Conservation (phyloP, 2,888 invertebrate genomes). For the Horisme vitalbata region DNA sequence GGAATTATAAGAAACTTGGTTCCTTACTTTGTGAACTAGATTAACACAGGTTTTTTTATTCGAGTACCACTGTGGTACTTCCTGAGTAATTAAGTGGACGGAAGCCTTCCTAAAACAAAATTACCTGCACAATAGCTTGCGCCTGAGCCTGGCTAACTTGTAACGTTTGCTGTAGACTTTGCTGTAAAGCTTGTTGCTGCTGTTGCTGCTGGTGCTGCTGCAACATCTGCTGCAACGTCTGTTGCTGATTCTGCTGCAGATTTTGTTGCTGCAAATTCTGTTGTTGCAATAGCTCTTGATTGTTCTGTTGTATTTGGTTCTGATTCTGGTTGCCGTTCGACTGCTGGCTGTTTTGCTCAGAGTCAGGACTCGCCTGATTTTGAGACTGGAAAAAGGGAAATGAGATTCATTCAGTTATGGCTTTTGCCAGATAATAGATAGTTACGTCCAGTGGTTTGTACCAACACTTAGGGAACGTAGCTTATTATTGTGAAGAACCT, state of each 20-base stretch:
- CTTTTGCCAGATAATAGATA: no score
- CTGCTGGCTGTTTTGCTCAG: slow-evolving; percentile 74
- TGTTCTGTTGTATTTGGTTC: slow-evolving; percentile 69
- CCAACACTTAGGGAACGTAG: no score
- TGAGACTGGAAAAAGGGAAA: slow-evolving; percentile 69
- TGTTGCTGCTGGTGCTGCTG: slow-evolving; percentile 59
- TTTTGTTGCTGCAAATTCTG: slow-evolving; percentile 75
- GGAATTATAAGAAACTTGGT: no score
- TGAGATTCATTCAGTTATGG: no score
- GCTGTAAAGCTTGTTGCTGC: slow-evolving; percentile 51
- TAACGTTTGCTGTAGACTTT: slow-evolving; percentile 53
- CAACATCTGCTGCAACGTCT: slow-evolving; percentile 50
- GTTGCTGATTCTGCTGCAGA: slow-evolving; percentile 52
- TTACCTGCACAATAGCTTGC: slow-evolving; percentile 66
- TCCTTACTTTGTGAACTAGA: no score
- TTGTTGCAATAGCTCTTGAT: slow-evolving; percentile 68
- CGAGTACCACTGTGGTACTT: no score
- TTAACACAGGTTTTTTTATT: no score
- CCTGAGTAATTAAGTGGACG: no score
- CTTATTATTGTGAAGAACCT: no score
- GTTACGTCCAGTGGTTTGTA: no score
- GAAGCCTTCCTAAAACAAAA: no score
- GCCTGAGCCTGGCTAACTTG: slow-evolving; percentile 76
- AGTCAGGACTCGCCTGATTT: slow-evolving; percentile 73
- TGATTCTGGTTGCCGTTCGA: slow-evolving; percentile 73